A percentile compares a stretch with the other conserved stretches of the same genome.
Evolutionary conservation across 2,797 vertebrate species (phyloP).

Genomic region (Zenarchopterus dispar): DNA sequence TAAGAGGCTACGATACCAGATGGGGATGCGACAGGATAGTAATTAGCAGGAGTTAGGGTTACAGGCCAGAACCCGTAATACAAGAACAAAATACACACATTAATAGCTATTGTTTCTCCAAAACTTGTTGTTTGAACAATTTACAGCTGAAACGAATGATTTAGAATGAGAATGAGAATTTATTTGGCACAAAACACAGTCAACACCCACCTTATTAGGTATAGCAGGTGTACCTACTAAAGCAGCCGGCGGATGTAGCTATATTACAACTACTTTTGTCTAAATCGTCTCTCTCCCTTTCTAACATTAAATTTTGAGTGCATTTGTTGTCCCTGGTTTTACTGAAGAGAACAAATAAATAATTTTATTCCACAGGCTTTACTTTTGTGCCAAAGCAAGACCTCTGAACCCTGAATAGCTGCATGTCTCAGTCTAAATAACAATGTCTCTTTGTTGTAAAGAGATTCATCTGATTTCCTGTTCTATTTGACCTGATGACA

Average conservation of each 20-base stretch:
- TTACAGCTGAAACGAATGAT: slow-evolving; percentile 6
- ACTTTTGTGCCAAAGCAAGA: slow-evolving; percentile 45
- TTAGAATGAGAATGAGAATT: background rate
- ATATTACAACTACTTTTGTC: too few relatives aligned
- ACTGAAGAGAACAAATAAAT: slow-evolving; percentile 47
- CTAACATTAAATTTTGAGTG: too few relatives aligned
- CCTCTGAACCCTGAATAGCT: slow-evolving; percentile 39
- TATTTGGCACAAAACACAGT: background rate
- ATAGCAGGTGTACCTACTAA: too few relatives aligned
- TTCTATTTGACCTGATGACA: slow-evolving; percentile 22
- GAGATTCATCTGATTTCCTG: slow-evolving; percentile 42
- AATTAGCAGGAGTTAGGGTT: slow-evolving; percentile 33
- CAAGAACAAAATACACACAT: slow-evolving; percentile 18
- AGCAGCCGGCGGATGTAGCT: too few relatives aligned
- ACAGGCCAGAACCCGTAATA: slow-evolving; percentile 32
- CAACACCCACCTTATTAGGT: too few relatives aligned
- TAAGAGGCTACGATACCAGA: slow-evolving; percentile 24
- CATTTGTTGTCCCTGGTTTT: slow-evolving; percentile 47
- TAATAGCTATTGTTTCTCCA: slow-evolving; percentile 15
- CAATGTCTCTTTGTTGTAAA: slow-evolving; percentile 54
- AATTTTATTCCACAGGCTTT: slow-evolving; percentile 49
- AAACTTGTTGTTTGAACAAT: slow-evolving; percentile 8
- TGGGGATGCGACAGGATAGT: slow-evolving; percentile 9
- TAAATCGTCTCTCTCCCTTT: too few relatives aligned
- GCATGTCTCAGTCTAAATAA: slow-evolving; percentile 34